Percentiles rank a stretch among this genome's conserved stretches.
These are phyloP conservation scores for Syrmaticus mikado DNA, from an alignment of 2,113 vertebrate genomes.

Conservation along the genomic window DNA sequence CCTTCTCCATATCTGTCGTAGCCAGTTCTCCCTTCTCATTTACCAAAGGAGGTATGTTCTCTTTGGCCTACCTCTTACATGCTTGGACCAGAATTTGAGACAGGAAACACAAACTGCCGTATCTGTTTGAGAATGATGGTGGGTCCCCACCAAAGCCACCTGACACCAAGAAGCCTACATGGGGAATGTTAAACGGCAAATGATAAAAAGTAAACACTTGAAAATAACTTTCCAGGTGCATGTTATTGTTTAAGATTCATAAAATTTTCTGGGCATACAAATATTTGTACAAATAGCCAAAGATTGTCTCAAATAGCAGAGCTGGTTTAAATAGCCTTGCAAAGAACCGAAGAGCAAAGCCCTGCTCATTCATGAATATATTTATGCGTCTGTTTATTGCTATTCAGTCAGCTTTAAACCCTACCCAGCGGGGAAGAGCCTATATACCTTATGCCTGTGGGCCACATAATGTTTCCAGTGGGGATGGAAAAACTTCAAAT, in stretches of 20 bases:
- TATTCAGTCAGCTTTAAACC: conserved; percentile 54
- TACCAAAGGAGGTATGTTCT: too few species aligned
- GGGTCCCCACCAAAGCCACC: neutral
- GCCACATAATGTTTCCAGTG: conserved; percentile 51
- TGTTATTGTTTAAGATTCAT: neutral
- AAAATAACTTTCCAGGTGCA: neutral
- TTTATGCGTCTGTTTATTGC: conserved; percentile 64
- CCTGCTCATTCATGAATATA: conserved; percentile 24
- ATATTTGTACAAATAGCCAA: neutral
- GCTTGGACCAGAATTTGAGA: neutral
- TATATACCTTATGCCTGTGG: conserved; percentile 57
- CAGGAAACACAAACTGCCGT: neutral
- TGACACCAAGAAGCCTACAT: neutral
- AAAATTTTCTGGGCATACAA: conserved; percentile 19
- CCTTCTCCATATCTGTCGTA: too few species aligned
- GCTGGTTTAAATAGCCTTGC: conserved; percentile 29
- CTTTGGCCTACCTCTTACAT: neutral
- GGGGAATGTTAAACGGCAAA: neutral
- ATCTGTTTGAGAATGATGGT: neutral
- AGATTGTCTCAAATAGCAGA: conserved; percentile 25
- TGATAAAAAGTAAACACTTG: neutral
- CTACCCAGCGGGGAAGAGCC: conserved; percentile 37
- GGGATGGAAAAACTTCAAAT: conserved; percentile 62
- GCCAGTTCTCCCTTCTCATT: too few species aligned
- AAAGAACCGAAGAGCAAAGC: conserved; percentile 56